phyloP scores from a whole-genome alignment of 2,888 invertebrate genomes.

The Nipponacmea schrenckii region DNA sequence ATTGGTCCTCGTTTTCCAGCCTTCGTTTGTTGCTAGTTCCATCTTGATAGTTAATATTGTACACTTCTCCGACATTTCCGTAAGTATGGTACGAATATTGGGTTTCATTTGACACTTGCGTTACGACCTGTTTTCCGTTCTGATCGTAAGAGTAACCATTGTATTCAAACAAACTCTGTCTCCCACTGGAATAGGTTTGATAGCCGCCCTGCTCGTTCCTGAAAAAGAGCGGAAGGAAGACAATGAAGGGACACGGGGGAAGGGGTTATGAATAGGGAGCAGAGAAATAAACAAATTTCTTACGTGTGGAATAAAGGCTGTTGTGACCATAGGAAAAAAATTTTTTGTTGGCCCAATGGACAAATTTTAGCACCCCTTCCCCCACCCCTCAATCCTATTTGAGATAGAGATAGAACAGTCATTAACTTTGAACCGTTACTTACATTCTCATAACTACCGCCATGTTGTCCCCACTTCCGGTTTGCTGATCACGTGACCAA shows the following conservation, averaged over 20 bases:
- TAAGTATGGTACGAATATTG: conserved; percentile 18
- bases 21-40: conserved; percentile 14
- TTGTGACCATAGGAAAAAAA: no score
- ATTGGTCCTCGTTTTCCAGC: conserved; percentile 16
- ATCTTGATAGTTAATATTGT: conserved; percentile 10
- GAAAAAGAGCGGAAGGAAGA: no score
- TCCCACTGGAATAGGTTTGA: conserved; percentile 6
- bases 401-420: no score
- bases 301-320: no score
- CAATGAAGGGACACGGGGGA: no score
- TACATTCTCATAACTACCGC: neutral
- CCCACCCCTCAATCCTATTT: no score
- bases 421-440: neutral
- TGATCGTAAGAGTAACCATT: conserved; percentile 17
- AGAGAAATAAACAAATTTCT: no score
- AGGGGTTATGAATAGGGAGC: neutral
- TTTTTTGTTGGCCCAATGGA: no score
- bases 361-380: no score
- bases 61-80: conserved; percentile 5
- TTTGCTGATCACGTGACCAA: conserved; percentile 3
- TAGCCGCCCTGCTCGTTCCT: conserved; percentile 14
- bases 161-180: conserved; percentile 7
- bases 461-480: neutral
- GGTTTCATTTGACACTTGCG: conserved; percentile 6
- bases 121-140: conserved; percentile 8